phyloP scores from a whole-genome alignment of 2,113 vertebrate genomes.

The Alexandromys fortis region DNA sequence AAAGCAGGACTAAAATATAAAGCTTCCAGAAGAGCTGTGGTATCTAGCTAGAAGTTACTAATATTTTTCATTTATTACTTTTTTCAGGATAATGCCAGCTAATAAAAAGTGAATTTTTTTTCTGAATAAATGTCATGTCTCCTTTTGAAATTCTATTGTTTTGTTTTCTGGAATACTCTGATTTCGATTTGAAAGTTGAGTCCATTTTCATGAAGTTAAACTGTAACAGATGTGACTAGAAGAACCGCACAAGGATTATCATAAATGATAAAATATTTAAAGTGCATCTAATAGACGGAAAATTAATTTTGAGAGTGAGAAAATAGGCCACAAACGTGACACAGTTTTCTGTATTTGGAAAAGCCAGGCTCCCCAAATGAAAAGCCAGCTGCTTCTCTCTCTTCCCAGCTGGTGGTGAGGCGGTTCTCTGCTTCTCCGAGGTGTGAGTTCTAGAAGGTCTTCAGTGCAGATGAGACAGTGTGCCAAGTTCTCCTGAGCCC shows the following conservation, averaged over 20 bases:
- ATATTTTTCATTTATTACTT: slow-evolving; percentile 8
- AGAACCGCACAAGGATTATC: not conserved
- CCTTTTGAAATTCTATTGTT: slow-evolving; percentile 17
- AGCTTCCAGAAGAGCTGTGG: not conserved
- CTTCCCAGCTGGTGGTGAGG: not conserved
- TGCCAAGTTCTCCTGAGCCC: not conserved
- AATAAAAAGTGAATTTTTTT: not conserved
- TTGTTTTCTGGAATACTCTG: slow-evolving; percentile 9
- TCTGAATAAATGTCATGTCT: not conserved
- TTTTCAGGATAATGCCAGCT: not conserved
- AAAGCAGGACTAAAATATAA: not conserved
- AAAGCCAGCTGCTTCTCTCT: not conserved
- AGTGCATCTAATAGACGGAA: not conserved
- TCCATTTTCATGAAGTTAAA: not conserved
- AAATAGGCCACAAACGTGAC: not conserved
- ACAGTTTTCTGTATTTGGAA: slow-evolving; percentile 2
- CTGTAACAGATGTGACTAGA: not conserved
- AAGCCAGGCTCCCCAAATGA: not conserved
- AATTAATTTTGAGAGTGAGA: slow-evolving; percentile 39
- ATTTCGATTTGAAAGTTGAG: slow-evolving; percentile 15
- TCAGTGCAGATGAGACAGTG: rapidly evolving
- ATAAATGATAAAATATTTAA: slow-evolving; percentile 45
- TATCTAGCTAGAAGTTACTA: slow-evolving; percentile 9
- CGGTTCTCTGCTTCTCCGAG: not conserved
- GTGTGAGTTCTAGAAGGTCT: not conserved